Evolutionary conservation across 2,797 vertebrate species (phyloP), one percentile per base, ranked within the genome.

Genomic region (Botia kubotai): DNA sequence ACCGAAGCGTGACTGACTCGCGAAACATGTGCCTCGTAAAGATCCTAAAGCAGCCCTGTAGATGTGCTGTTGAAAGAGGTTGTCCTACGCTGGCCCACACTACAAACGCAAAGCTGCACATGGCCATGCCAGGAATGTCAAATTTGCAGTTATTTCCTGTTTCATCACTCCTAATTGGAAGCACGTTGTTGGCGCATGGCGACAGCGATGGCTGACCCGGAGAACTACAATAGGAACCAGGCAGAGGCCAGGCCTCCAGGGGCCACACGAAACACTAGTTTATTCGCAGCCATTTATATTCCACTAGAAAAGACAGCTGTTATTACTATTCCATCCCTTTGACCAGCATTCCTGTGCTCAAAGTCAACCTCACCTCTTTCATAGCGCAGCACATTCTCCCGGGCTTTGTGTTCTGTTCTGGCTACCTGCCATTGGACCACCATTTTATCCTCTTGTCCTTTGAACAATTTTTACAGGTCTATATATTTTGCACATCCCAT

Each of bases 81-180:
- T 3, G 11, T 62, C 17, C 4, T 62, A 62, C 48, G 85, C 79
- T 81, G 75, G 74, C 86, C 65, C 36, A 50, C 14, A 36, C 50
- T 77, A 87, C 74, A 85, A 79, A 88, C 80, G 85, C 79, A 81
- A 75, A 87, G 75, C 70, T 29, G 80, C 83, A 87, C 3, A 68
- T 87, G 53, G 77, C 70, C 62, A 82, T 76, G 86, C 82, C 87
- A 89, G 87, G 90, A 94, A 93, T 92, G 87, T 91, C 88, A 91
- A 89, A 90, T 90, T 87, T 86, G 85, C 87, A 88, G 89, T 89
- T 91, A 90, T 93, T 94, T 94, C 92, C 94, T 92, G 91, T 94
- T 94, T 94, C 91, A 92, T 94, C 91, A 92, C 86, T 85, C 89
- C 83, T 94, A 94, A 95, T 93, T 94, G 87, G 87, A 95, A 94